Evolutionary conservation across 2,113 vertebrate species (phyloP).

Genomic region (Chinchilla lanigera): DNA sequence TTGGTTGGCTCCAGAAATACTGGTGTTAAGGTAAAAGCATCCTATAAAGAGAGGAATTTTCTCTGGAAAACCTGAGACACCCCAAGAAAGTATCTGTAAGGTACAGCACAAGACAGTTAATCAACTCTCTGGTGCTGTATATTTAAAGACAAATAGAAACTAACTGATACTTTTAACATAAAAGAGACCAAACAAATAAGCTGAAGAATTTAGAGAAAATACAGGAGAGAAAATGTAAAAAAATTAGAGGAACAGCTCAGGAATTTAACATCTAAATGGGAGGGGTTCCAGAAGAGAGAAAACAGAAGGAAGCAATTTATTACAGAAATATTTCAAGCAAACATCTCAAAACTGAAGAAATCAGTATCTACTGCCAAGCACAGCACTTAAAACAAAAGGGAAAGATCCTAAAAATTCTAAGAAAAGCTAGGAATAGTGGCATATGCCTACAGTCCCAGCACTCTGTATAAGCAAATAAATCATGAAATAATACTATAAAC

Average conservation of each 20-base stretch:
- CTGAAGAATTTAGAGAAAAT: not conserved
- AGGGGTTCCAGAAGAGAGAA: not conserved
- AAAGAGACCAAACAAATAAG: not conserved
- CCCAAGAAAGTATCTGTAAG: not conserved
- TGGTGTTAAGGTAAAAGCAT: not conserved
- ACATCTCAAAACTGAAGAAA: not conserved
- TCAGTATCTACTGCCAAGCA: not conserved
- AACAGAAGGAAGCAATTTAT: not conserved
- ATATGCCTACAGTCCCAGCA: not conserved
- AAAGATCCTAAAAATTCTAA: not conserved
- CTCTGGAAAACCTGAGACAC: not conserved
- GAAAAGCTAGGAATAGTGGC: not conserved
- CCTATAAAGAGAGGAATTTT: not conserved
- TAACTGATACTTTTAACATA: not conserved
- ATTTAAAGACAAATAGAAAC: not conserved
- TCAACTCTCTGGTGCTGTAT: not conserved
- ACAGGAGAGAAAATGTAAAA: not conserved
- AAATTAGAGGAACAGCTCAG: not conserved
- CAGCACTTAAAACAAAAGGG: not conserved
- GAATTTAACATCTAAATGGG: not conserved
- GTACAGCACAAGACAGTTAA: not conserved
- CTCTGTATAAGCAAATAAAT: not conserved
- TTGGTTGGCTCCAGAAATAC: not conserved
- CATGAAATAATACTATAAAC: not conserved
- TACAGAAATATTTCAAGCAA: not conserved